These are phyloP conservation scores for Zaprionus obscuricornis DNA, from an alignment of 2,888 invertebrate genomes.

Conservation along the genomic window DNA sequence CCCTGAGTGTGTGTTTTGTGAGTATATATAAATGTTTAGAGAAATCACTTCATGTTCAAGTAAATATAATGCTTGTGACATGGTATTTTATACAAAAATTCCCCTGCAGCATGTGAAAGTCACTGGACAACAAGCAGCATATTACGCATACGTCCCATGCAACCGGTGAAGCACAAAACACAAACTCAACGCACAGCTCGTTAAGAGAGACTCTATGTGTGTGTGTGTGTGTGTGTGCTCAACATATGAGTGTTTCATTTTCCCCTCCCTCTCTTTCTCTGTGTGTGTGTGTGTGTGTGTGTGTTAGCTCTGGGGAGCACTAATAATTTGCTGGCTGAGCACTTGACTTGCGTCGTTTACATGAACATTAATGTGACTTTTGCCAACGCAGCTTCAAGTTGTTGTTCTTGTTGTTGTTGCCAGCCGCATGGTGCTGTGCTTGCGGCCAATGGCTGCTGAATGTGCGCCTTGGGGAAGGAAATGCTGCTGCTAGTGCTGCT, in stretches of 20 bases:
- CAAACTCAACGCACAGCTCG: slow-evolving; percentile 33
- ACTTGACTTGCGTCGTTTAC: slow-evolving; percentile 66
- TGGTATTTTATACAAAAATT: too few relatives aligned
- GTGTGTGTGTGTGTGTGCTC: not conserved
- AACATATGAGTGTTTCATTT: not conserved
- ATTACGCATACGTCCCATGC: slow-evolving; percentile 38
- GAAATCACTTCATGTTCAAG: slow-evolving; percentile 12
- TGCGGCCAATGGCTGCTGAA: slow-evolving; percentile 25
- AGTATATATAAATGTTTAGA: too few relatives aligned
- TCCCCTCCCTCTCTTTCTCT: too few relatives aligned
- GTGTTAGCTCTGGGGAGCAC: slow-evolving; percentile 36
- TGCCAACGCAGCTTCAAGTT: slow-evolving; percentile 56
- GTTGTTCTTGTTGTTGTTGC: not conserved
- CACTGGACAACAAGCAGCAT: slow-evolving; percentile 2
- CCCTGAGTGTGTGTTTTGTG: too few relatives aligned
- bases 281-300: slow-evolving; percentile 1
- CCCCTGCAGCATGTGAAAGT: not conserved
- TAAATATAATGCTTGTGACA: slow-evolving; percentile 26
- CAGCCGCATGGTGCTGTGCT: slow-evolving; percentile 5
- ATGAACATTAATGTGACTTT: slow-evolving; percentile 73
- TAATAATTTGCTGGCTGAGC: slow-evolving; percentile 69
- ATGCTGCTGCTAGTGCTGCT: not conserved
- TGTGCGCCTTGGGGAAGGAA: slow-evolving; percentile 40
- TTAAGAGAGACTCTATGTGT: slow-evolving; percentile 24
- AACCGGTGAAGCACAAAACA: slow-evolving; percentile 24